These are phyloP conservation scores for Pseudomyrmex flavicornis DNA, from an alignment of 1,140 invertebrate genomes.

Conservation along the genomic window DNA sequence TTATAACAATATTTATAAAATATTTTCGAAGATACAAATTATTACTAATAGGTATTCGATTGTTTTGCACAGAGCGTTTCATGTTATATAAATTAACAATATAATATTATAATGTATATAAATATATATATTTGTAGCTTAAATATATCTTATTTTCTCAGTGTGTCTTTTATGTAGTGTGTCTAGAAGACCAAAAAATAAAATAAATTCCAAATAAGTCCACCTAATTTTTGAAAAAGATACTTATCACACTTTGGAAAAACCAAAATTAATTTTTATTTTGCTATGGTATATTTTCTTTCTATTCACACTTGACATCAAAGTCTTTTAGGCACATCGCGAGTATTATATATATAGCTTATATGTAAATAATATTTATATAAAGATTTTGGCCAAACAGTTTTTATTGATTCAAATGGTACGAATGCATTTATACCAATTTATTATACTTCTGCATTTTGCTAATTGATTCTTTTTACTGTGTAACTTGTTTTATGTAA, in stretches of 20 bases:
- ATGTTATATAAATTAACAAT: conserved; percentile 14
- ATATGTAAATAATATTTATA: not conserved
- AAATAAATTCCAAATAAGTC: not conserved
- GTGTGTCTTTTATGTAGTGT: conserved; percentile 10
- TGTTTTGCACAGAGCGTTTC: no score
- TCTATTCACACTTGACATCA: not conserved
- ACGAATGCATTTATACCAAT: conserved; percentile 1
- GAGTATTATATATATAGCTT: conserved; percentile 1
- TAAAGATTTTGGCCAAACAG: not conserved
- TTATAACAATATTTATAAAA: conserved; percentile 4
- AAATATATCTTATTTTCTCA: conserved; percentile 26
- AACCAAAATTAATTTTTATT: not conserved
- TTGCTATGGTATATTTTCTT: not conserved
- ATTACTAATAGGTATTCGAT: no score
- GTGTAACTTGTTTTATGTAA: not conserved
- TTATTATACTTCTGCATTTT: conserved; percentile 31
- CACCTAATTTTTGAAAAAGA: not conserved
- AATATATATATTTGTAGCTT: conserved; percentile 16
- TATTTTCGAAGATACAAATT: not conserved
- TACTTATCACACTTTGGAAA: not conserved
- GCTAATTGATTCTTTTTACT: conserved; percentile 26
- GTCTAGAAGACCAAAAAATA: not conserved
- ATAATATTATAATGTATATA: conserved; percentile 17
- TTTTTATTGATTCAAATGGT: conserved; percentile 22
- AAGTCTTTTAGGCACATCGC: conserved; percentile 24